These are phyloP conservation scores for Liposcelis brunnea DNA, from an alignment of 2,888 invertebrate genomes.

Conservation along the genomic window DNA sequence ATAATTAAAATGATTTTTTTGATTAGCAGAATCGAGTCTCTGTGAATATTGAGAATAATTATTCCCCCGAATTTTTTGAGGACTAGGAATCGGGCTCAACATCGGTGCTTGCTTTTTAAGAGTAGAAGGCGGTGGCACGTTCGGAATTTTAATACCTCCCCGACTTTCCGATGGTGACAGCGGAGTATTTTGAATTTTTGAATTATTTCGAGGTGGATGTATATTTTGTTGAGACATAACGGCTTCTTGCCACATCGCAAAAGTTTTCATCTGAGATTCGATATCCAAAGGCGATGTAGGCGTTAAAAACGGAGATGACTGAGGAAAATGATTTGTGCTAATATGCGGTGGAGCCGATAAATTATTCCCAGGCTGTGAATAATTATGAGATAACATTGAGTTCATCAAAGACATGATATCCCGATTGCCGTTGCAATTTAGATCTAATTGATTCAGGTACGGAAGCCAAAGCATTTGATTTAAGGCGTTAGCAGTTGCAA, in stretches of 20 bases:
- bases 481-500: conserved; percentile 48
- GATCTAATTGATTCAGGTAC: conserved; percentile 44
- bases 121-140: background rate
- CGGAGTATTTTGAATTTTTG: conserved; percentile 6
- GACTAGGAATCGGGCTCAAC: conserved; percentile 4
- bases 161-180: conserved; percentile 1
- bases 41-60: conserved; percentile 5
- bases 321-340: background rate
- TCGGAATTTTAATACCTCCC: background rate
- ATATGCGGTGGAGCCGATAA: conserved; percentile 13
- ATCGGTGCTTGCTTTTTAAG: conserved; percentile 1
- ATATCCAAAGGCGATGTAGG: conserved; percentile 30
- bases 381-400: conserved; percentile 23
- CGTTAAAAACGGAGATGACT: conserved; percentile 18
- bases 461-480: conserved; percentile 62
- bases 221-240: conserved; percentile 31
- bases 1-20: conserved; percentile 3
- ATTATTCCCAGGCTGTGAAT: conserved; percentile 3
- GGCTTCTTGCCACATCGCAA: conserved; percentile 54
- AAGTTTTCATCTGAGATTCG: conserved; percentile 33
- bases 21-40: background rate
- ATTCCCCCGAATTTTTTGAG: conserved; percentile 7
- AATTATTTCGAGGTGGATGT: conserved; percentile 20
- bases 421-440: conserved; percentile 21
- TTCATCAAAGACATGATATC: conserved; percentile 26